Conservation (phyloP, 2,888 invertebrate species). For the Himalopsyche kuldschensis region DNA sequence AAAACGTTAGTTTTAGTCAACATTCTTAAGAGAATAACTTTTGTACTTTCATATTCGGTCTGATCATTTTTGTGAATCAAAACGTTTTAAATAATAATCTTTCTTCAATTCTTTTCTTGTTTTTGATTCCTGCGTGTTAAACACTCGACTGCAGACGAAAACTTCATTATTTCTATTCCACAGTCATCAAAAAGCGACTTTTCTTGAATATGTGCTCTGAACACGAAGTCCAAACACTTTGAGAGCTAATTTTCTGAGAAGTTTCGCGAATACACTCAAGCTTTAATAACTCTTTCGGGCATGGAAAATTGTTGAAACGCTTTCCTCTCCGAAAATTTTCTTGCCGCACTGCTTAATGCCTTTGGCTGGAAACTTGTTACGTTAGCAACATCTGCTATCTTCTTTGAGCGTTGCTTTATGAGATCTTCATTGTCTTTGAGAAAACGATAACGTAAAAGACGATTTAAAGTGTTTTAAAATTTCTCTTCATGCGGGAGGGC, state of each 20-base stretch:
- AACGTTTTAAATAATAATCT: no score
- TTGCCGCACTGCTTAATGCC: constrained; percentile 14
- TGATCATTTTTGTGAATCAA: no score
- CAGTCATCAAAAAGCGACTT: not conserved
- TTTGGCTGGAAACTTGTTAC: constrained; percentile 16
- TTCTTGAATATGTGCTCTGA: not conserved
- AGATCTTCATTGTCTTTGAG: constrained; percentile 20
- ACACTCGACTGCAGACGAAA: not conserved
- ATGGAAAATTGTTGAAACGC: constrained; percentile 22
- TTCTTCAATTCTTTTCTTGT: no score
- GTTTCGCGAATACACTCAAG: not conserved
- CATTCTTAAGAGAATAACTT: no score
- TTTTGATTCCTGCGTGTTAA: not conserved
- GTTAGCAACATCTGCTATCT: constrained; percentile 28
- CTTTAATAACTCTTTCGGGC: constrained; percentile 12
- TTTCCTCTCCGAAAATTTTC: constrained; percentile 4
- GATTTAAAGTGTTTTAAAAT: constrained; percentile 6
- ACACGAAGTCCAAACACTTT: not conserved
- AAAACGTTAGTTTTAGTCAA: no score
- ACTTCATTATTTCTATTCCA: not conserved
- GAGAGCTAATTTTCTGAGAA: not conserved
- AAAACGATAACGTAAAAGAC: not conserved
- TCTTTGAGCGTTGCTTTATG: constrained; percentile 9
- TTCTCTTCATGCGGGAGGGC: not conserved
- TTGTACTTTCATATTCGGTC: no score